Percentiles rank a stretch among this genome's conserved stretches.
Conservation (phyloP, 1,140 invertebrate genomes). For the Coptotermes formosanus region DNA sequence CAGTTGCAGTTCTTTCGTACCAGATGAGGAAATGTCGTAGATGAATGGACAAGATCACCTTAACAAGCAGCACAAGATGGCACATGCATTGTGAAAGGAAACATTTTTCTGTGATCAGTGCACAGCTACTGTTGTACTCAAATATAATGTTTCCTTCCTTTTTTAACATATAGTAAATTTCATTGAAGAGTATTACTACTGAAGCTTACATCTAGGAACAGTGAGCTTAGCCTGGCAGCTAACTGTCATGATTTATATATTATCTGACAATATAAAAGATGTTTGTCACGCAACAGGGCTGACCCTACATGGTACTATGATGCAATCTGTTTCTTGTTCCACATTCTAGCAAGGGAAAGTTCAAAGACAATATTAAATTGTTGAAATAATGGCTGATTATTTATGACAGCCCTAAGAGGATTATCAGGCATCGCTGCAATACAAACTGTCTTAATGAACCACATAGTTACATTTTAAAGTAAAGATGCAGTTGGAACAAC, state of each 20-base stretch:
- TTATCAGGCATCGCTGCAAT: too few species aligned
- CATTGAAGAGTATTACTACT: neutral
- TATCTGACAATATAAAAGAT: constrained; percentile 3
- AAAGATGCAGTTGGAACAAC: too few species aligned
- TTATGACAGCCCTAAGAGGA: too few species aligned
- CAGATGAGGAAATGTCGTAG: too few species aligned
- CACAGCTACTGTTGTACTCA: neutral
- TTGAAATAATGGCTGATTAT: too few species aligned
- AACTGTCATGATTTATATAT: neutral
- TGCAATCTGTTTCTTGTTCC: neutral
- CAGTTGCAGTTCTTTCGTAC: too few species aligned
- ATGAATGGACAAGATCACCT: too few species aligned
- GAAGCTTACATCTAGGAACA: neutral
- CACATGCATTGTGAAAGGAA: neutral
- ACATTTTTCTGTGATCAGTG: neutral
- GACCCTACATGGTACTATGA: neutral
- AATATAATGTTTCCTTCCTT: neutral
- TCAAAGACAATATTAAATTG: too few species aligned
- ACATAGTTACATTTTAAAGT: too few species aligned
- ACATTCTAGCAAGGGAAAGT: too few species aligned
- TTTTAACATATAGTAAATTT: neutral
- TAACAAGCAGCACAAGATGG: neutral
- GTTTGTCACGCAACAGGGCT: neutral
- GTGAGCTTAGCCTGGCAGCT: neutral
- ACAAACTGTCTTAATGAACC: too few species aligned